Base-by-base conservation (phyloP, 1,140 invertebrate genomes). In the Arion vulgaris region DNA sequence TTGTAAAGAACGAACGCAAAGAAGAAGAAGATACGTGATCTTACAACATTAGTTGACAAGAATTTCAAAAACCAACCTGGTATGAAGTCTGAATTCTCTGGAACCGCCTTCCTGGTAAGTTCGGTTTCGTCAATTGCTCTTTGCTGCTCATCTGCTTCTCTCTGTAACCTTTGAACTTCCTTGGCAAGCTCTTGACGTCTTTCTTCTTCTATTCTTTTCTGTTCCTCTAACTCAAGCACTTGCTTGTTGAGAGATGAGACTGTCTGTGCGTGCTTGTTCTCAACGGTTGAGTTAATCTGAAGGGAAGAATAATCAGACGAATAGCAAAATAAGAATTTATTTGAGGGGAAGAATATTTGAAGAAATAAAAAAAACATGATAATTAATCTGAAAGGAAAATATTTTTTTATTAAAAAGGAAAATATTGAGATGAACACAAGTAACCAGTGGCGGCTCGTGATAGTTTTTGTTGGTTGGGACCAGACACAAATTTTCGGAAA, bases 111-210 rank as follows among this genome's bases (percentile, higher is more conserved):
- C 62, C 28, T 28, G 62, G 32, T 26, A 5, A 26, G 36, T 32
- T 80, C 78, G 4, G 78, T 66, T 51, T 41, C 78, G 15, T 80
- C 78, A 26, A 80, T 19, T 36, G 41, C 39, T 39, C 34, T 69
- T 41, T 80, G 78, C 32, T 45, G 62, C 41, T 71, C 78, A 38
- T 69, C 38, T 13, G 66, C 78, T 45, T 80, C 66, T 32, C 71
- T 71, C 28, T 80, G 32, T n/a, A 80, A 38, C 32, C 78, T 69
- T n/a, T 80, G 62, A 26, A 80, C 78, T 51, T 80, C 78, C 26
- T 23, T 49, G 13, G 78, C 34, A 28, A 80, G 78, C 34, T 71
- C 78, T 66, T 80, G 66, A 34, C 78, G 41, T 26, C 66, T 41
- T 36, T 71, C 41, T 71, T 80, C 78, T 57, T 80, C 78, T 71